Evolutionary conservation across 2,797 vertebrate genomes (phyloP).

Genomic region (Phrynocephalus guinanensis): DNA sequence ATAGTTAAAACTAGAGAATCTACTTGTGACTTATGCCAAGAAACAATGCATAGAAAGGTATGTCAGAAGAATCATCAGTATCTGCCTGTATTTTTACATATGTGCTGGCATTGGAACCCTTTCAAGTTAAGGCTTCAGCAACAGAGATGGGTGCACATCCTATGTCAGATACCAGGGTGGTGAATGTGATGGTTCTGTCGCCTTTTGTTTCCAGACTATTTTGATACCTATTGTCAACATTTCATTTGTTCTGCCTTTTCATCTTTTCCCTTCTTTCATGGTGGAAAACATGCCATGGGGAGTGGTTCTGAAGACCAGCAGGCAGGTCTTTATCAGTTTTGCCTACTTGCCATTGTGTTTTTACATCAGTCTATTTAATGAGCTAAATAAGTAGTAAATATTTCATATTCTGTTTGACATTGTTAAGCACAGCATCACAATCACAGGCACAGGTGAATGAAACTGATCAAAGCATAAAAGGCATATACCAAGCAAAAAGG

Average conservation of each 20-base stretch:
- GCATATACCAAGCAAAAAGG: too few species aligned
- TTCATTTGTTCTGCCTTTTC: conserved; percentile 20
- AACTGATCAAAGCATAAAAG: too few species aligned
- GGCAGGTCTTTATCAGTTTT: too few species aligned
- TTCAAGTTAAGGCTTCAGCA: conserved; percentile 5
- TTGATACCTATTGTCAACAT: conserved; percentile 22
- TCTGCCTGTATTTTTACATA: neutral
- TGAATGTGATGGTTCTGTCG: neutral
- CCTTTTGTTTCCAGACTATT: conserved; percentile 17
- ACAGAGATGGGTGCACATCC: neutral
- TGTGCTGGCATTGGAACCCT: conserved; percentile 10
- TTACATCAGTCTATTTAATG: too few species aligned
- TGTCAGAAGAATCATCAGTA: neutral
- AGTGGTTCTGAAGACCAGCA: too few species aligned
- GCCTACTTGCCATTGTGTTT: too few species aligned
- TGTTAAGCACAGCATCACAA: too few species aligned
- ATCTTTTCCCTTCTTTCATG: conserved; percentile 15
- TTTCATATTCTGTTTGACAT: too few species aligned
- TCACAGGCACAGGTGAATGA: too few species aligned
- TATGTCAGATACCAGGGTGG: neutral
- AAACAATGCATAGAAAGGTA: neutral
- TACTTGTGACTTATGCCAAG: neutral
- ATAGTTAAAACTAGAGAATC: neutral
- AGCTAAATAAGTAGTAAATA: too few species aligned
- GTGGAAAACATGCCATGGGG: conserved; percentile 4